These are phyloP conservation scores for Sebastes fasciatus DNA, from an alignment of 2,113 vertebrate species.

Conservation along the genomic window DNA sequence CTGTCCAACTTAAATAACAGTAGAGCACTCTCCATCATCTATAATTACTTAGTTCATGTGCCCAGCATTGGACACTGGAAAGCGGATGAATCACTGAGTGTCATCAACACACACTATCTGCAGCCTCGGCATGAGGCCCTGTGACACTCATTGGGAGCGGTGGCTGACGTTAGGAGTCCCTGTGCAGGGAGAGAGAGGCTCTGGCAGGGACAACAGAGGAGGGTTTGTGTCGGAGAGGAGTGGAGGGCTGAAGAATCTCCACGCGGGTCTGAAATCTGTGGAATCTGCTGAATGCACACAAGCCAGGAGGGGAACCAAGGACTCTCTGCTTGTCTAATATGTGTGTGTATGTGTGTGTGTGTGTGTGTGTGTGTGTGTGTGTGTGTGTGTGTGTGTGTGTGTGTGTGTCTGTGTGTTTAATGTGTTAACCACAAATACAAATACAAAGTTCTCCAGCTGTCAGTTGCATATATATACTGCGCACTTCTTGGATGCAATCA, in stretches of 20 bases:
- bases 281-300: constrained; percentile 79
- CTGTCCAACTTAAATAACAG: background rate
- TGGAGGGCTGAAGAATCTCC: constrained; percentile 69
- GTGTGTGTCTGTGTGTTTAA: background rate
- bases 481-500: background rate
- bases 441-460: background rate
- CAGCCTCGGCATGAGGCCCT: background rate
- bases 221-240: constrained; percentile 58
- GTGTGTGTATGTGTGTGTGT: background rate
- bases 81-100: background rate
- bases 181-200: constrained; percentile 12
- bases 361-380: background rate
- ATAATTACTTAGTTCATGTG: background rate
- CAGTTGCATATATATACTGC: background rate
- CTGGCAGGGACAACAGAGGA: constrained; percentile 69
- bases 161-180: constrained; percentile 17
- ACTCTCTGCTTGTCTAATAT: constrained; percentile 17
- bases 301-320: constrained; percentile 40
- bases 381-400: constrained; percentile 1
- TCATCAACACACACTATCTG: background rate
- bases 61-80: background rate
- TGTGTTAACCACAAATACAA: background rate
- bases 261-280: constrained; percentile 68
- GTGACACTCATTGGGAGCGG: background rate
- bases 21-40: background rate